phyloP scores from a whole-genome alignment of 2,888 invertebrate genomes.

The Idaea dimidiata region DNA sequence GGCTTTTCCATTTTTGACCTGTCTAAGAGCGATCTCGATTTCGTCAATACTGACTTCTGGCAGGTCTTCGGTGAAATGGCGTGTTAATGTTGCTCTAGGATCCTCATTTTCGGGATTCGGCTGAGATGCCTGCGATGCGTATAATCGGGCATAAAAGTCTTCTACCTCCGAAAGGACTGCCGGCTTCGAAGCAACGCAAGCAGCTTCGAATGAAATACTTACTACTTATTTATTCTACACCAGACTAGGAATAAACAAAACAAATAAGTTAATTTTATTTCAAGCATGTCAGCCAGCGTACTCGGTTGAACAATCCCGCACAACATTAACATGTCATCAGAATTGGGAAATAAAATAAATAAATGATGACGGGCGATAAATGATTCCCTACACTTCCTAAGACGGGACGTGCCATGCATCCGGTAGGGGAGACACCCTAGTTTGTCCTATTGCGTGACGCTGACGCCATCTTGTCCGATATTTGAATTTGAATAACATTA shows the following conservation, averaged over 20 bases:
- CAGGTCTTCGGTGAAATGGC: too few relatives aligned
- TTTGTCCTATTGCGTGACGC: conserved; percentile 20
- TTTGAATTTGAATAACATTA: conserved; percentile 48
- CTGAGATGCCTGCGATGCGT: too few relatives aligned
- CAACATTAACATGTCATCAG: conserved; percentile 58
- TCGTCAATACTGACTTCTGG: too few relatives aligned
- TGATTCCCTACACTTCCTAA: conserved; percentile 65
- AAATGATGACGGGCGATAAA: conserved; percentile 57
- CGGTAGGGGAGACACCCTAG: conserved; percentile 69
- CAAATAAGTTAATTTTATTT: conserved; percentile 3
- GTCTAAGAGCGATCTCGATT: too few relatives aligned
- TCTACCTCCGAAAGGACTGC: too few relatives aligned
- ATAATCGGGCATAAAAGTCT: too few relatives aligned
- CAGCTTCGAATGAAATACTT: neutral
- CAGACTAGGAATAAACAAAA: conserved; percentile 2
- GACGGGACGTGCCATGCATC: conserved; percentile 50
- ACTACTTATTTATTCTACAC: conserved; percentile 8
- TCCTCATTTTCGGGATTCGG: too few relatives aligned
- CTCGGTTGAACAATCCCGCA: conserved; percentile 40
- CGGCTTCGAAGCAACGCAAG: too few relatives aligned
- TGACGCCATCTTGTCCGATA: conserved; percentile 68
- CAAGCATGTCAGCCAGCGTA: neutral
- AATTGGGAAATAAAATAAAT: conserved; percentile 61
- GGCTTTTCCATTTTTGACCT: too few relatives aligned
- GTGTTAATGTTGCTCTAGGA: too few relatives aligned